Base-by-base conservation (phyloP, 2,797 vertebrate genomes). In the Bradypodion ventrale region DNA sequence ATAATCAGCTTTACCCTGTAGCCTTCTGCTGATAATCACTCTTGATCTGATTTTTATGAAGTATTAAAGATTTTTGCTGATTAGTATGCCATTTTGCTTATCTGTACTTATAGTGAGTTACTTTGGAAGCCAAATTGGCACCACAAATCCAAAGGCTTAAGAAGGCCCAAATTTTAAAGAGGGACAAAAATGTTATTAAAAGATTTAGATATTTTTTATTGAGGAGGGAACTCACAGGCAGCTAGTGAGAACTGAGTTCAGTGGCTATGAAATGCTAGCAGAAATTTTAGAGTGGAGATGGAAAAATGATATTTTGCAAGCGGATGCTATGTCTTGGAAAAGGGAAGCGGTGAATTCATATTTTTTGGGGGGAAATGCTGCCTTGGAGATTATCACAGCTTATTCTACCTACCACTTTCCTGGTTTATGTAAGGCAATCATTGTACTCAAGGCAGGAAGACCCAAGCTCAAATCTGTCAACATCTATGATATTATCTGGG, bases 1-100 rank as follows among this genome's bases (percentile, higher is more conserved):
- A 87, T 56, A 80, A 62, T 42, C n/a, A 83, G 82, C 84, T 90
- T 91, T 92, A 92, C 90, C 86, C 88, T 83, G 90, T 79, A 91
- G 84, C 23, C 89, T 92, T 93, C 65, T 90, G 75, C 60, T 90
- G 75, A 66, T 88, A 78, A 80, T 78, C 12, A 69, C 23, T 52
- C 15, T 73, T 93, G 86, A 89, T 89, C 84, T 92, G 85, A 87
- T 73, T 92, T 83, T 87, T 78, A 89, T 80, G 65, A 90, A 89
- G 78, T 82, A 85, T 83, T 89, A 89, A 89, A 88, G 74, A 76
- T 82, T 81, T 88, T 70, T 88, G 21, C 56, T 70, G 74, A 60
- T 77, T 85, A 90, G 85, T 40, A 21, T 62, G 68, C 80, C 23
- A 80, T 91, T 92, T 92, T 90, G 85, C 75, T 83, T 89, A 92